Evolutionary conservation across 2,888 invertebrate species (phyloP), one percentile per base, ranked within the genome.

Genomic region (Timandra comae): DNA sequence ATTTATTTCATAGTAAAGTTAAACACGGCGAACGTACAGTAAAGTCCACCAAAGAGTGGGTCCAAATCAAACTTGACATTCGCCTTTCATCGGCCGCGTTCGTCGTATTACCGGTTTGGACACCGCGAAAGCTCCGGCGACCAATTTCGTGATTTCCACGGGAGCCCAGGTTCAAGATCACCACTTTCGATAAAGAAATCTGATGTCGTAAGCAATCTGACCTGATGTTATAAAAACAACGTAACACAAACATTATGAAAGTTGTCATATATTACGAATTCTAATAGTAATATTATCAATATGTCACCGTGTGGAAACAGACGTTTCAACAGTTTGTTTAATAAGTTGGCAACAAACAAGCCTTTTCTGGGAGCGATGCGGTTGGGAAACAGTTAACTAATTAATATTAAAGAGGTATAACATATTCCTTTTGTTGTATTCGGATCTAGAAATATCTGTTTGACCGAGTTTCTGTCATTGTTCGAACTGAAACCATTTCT

Each of bases 121-220:
- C 50, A 54, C 50, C 68, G 71, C 73, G 80, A 80, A 80, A 79
- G 80, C 66, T 49, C 53, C 49, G 45, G 56, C 52, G 30, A 22
- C 56, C 55, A 63, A 48, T 46, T 41, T 34, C 45, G 32, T 43
- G 26, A 33, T 38, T 40, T 52, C 51, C 27, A 41, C 48, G 46
- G 46, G 41, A 41, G 35, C 41, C 35, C 33, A 65, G 68, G 67
- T 75, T 74, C 79, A 79, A 72, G 76, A 73, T 57, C 74, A 74
- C 56, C 52, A 63, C 74, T 77, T 75, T 78, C 74, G 63, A 61
- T 61, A 57, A 64, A 65, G 63, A 70, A 71, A 74, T 62, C 70
- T 60, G 43, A 47, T 68, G 63, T 68, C 59, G 54, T 70, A 67
- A 69, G 56, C 73, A 43, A 58, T 62, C 50, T 73, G 72, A 76